Evolutionary conservation across 2,888 invertebrate species (phyloP).

Genomic region (Lydus trimaculatus): DNA sequence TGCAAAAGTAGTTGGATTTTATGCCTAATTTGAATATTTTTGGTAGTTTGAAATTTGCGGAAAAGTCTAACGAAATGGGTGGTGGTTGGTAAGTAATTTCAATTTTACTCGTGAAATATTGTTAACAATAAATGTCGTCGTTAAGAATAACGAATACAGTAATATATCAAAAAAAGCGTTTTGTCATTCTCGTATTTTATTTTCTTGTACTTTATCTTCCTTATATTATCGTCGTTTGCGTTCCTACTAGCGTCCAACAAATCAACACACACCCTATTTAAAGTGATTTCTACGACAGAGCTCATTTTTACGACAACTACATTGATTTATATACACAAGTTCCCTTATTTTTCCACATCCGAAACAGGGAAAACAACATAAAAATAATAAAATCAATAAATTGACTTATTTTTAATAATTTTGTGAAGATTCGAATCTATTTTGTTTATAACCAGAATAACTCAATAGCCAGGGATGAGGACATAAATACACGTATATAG

Average conservation of each 20-base stretch:
- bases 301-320: constrained; percentile 16
- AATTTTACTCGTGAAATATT: constrained; percentile 8
- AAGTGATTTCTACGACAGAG: constrained; percentile 14
- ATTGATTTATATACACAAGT: constrained; percentile 27
- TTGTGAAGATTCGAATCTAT: constrained; percentile 6
- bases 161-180: constrained; percentile 53
- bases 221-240: constrained; percentile 56
- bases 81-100: constrained; percentile 29
- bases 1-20: too few relatives aligned
- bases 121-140: constrained; percentile 7
- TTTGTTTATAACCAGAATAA: background rate
- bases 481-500: constrained; percentile 25
- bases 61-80: constrained; percentile 33
- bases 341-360: background rate
- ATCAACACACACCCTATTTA: constrained; percentile 15
- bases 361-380: background rate
- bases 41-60: constrained; percentile 40
- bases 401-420: constrained; percentile 24
- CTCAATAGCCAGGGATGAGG: background rate
- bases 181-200: constrained; percentile 59
- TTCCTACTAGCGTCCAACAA: constrained; percentile 26
- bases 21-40: constrained; percentile 15
- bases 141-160: constrained; percentile 3
- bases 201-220: constrained; percentile 58
- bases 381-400: background rate